Evolutionary conservation across 2,113 vertebrate species (phyloP), one percentile per base, ranked within the genome.

Genomic region (Silurus asotus): DNA sequence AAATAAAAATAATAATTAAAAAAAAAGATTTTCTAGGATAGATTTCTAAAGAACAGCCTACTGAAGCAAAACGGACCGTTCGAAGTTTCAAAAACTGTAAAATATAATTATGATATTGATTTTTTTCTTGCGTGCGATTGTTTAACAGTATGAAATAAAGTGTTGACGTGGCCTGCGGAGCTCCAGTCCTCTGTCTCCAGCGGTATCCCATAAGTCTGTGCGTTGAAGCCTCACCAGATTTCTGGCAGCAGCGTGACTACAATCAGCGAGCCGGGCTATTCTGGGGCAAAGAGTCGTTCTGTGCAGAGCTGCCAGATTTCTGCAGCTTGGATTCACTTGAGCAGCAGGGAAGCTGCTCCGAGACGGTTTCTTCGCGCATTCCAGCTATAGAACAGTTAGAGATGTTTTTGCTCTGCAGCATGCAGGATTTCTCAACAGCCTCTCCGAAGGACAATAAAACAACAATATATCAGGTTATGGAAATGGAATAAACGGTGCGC

Each of bases 181-280:
- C 59, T 87, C 56, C 69, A 81, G 64, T 67, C 28, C 45, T 78
- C 74, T 23, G 84, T 62, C 84, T 78, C 84, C 75, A 85, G 72
- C 51, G 49, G 56, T 65, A 65, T 79, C 48, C 75, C 75, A 79
- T n/a, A 85, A 85, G 58, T 55, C 84, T 80, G 6, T 80, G 49
- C 65, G 14, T 72, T 14, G 65, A 83, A 81, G 59, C 61, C 48
- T 81, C 83, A 81, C 69, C 62, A 87, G 83, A 81, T 84, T 86
- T 88, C 67, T 85, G 83, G 51, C 86, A 84, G 28, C 37, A 62
- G 75, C 20, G 20, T 62, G 28, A 70, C 84, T 87, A 75, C 76
- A 88, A 86, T 85, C 81, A 85, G 72, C 37, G 55, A 45, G 79
- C 86, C 82, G 56, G 75, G 19, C 75, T 83, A 89, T 85, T 76